Evolutionary conservation across 2,113 vertebrate genomes (phyloP), one percentile per base, ranked within the genome.

Genomic region (Cinclus mexicanus): DNA sequence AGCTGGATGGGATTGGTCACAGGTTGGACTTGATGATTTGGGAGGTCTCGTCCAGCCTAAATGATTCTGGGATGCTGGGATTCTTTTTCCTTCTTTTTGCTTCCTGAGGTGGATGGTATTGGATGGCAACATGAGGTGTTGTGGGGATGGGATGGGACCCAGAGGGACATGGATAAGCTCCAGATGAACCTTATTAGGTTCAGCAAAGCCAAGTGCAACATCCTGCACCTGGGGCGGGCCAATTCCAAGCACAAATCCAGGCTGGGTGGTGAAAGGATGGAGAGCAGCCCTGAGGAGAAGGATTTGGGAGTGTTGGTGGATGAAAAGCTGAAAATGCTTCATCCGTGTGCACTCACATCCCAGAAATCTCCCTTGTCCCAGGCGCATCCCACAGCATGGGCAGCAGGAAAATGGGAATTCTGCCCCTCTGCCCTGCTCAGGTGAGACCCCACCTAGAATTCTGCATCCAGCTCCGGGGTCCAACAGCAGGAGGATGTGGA

Each of bases 401-500:
- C 37, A 53, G 26, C 9, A 25, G 39, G 4, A 46, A 37, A 72
- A 9, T 2, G 17, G 22, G 39, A 0, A 55, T 53, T 55, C 26
- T 72, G 16, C 25, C 13, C 31, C 46, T 59, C 55, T 42, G 44
- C 5, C 35, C 5, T 1, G 0, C 47, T 31, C 31, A 21, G 12
- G 16, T 31, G 25, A 61, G 56, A 6, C 0, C 8, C 5, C 37
- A 61, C 16, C 56, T 83, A 67, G 37, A 71, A 44, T 71, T 71
- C 67, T 71, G 37, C 56, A 4, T 44, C 67, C 31, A 52, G 46
- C 46, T 31, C 37, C 20, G 25, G 25, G 25, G 0, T 44, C 56
- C 46, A 31, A 16, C 8, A 3, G 1, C 37, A 71, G 25, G 0
- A n/a, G 53, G 9, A 37, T 0, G 0, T 41, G 44, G 35, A 82